Evolutionary conservation across 2,888 invertebrate species (phyloP).

Genomic region (Luperina nickerlii): DNA sequence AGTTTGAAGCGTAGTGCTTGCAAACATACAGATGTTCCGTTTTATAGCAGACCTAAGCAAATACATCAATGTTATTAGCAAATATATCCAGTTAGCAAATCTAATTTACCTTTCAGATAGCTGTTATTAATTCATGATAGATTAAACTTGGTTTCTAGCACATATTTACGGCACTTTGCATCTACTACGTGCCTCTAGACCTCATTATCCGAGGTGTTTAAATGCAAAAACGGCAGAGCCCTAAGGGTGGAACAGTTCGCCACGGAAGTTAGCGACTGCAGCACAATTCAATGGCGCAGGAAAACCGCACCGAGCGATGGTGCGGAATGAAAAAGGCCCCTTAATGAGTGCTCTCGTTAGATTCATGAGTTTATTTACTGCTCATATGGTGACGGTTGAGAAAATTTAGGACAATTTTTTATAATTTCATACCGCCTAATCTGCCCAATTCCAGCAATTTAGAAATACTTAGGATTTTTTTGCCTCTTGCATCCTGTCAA

Average conservation of each 20-base stretch:
- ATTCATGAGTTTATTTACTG: conserved; percentile 70
- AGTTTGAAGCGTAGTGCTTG: conserved; percentile 9
- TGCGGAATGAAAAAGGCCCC: conserved; percentile 76
- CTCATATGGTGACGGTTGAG: conserved; percentile 35
- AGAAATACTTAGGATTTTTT: not conserved
- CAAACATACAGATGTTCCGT: conserved; percentile 9
- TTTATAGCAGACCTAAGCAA: not conserved
- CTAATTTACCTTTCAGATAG: conserved; percentile 8
- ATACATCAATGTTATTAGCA: conserved; percentile 14
- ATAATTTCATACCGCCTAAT: not conserved
- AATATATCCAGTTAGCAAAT: conserved; percentile 20
- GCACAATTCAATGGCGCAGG: conserved; percentile 81
- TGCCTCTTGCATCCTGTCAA: not conserved
- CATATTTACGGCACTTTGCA: conserved; percentile 64
- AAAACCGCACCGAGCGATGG: conserved; percentile 79
- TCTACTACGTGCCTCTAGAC: conserved; percentile 74
- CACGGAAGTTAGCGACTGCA: conserved; percentile 79
- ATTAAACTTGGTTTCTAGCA: conserved; percentile 49
- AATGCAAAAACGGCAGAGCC: conserved; percentile 80
- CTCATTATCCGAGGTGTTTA: conserved; percentile 84
- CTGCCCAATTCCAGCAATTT: not conserved
- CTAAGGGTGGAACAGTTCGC: conserved; percentile 75
- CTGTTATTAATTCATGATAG: conserved; percentile 53
- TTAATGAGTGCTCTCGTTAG: conserved; percentile 84
- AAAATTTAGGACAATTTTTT: not conserved